Evolutionary conservation across 1,140 invertebrate genomes (phyloP), one percentile per base, ranked within the genome.

Genomic region (Anastrepha obliqua): DNA sequence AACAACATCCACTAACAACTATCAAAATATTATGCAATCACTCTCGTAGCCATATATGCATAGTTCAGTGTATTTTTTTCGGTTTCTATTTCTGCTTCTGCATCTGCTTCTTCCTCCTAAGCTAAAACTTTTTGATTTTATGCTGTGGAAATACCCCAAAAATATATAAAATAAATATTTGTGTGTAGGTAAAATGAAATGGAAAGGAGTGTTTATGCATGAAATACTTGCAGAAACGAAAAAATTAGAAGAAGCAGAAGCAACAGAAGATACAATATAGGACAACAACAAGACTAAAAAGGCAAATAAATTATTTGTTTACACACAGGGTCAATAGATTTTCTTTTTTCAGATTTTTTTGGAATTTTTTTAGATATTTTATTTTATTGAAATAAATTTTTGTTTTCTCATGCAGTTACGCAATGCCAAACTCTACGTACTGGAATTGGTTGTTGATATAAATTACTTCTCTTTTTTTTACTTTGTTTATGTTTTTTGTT

Each of bases 1-100:
- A 55, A 55, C 29, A 55, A 55, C 51, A 6, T 7, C 51, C 60
- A 62, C 60, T 4, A 67, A 7, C 29, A 67, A 67, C n/a, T 39
- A 67, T 20, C 74, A 20, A 55, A 9, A 4, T 2, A 42, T 81
- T 81, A 81, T 81, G 74, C 74, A 81, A 81, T 44, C 29, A 74
- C 67, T 15, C 67, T 74, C 39, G 42, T 74, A n/a, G 42, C 39
- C 17, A 2, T 74, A 17, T 47, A 17, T 62, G 60, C 3, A 62
- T 62, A 62, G 60, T 17, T n/a, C n/a, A 62, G 60, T 62, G 60
- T 62, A 6, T 55, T 55, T 55, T 55, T 55, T 62, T 62, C 1
- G 60, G 60, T 13, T 58, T 7, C 13, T 58, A 58, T 58, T 8
- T 8, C 58, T 8, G 51, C 51, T 55, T 55, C 51, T 55, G 11